Evolutionary conservation across 2,888 invertebrate genomes (phyloP), one percentile per base, ranked within the genome.

Genomic region (Dexiosoma caninum): DNA sequence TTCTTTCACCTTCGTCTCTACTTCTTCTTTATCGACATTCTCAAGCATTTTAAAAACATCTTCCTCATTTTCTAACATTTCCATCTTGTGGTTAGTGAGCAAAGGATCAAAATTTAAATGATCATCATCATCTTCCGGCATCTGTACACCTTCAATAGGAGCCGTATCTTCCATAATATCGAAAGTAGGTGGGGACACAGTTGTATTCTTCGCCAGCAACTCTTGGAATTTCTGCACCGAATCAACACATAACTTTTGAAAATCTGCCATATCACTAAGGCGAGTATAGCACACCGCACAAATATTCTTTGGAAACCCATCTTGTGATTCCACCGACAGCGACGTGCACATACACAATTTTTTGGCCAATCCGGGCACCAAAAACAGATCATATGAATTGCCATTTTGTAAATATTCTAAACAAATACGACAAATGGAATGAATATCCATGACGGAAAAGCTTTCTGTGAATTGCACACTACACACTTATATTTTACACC

Each of bases 31-130:
- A 71, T 87, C 88, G 1, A 87, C 87, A 69, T 85, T 84, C 69
- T 88, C 88, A 40, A 88, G 82, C 88, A 88, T 87, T 70, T 88
- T 88, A 14, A 88, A 88, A 0, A 88, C 88, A 70, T 88, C 88
- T 42, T 88, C 88, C 53, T 88, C 88, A 57, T 88, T 88, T 46
- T 88, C 88, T 16, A 89, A 85, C 16, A 88, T 67, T 53, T 88
- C 88, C 84, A 87, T 85, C 72, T 88, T 88, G 55, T 86, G 85
- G 78, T 87, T 88, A 16, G 79, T 70, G 10, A 87, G 72, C 12
- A 88, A 79, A 1, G 88, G 88, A 77, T 88, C 88, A 55, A 86
- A 88, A 74, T 86, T 86, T 19, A 87, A 83, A 10, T 85, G 84
- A 27, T 88, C 87, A 40, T 87, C 88, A 35, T 88, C 87, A 37